These are phyloP conservation scores for Bagarius yarrelli DNA, from an alignment of 2,113 vertebrate genomes.

Conservation along the genomic window DNA sequence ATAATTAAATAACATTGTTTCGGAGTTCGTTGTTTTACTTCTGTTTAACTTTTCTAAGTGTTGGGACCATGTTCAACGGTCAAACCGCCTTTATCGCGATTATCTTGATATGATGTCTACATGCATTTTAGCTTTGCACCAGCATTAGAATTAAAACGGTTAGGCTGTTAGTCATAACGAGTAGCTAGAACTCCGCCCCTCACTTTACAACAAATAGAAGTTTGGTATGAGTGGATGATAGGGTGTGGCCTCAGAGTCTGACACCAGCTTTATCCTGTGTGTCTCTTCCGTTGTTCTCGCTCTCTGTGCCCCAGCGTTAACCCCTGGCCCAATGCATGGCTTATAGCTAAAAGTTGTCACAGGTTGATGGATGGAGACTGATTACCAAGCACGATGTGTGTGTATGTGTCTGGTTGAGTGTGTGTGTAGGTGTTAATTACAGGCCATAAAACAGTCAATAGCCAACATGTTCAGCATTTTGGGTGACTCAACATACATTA, in stretches of 20 bases:
- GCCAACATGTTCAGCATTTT: background rate
- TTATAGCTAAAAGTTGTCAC: constrained; percentile 18
- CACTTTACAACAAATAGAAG: background rate
- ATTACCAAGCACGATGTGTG: background rate
- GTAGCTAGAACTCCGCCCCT: background rate
- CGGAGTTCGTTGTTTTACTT: background rate
- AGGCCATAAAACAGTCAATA: background rate
- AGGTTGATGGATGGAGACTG: constrained; percentile 20
- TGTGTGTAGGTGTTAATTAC: constrained; percentile 6
- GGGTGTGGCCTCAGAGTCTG: background rate
- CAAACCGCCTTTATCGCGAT: constrained; percentile 17
- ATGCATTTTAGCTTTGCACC: background rate
- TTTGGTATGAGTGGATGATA: constrained; percentile 23
- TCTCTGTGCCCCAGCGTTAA: constrained; percentile 9
- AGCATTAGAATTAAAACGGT: constrained; percentile 16
- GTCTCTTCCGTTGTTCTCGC: background rate
- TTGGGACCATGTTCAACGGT: background rate
- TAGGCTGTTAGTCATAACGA: constrained; percentile 26
- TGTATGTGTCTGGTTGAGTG: background rate
- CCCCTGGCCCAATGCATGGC: constrained; percentile 5
- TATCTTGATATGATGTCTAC: constrained; percentile 45
- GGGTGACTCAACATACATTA: background rate
- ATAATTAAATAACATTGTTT: background rate
- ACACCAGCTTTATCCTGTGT: background rate
- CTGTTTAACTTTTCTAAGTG: constrained; percentile 2